These are phyloP conservation scores for Progne subis DNA, from an alignment of 2,113 vertebrate species.

Conservation along the genomic window DNA sequence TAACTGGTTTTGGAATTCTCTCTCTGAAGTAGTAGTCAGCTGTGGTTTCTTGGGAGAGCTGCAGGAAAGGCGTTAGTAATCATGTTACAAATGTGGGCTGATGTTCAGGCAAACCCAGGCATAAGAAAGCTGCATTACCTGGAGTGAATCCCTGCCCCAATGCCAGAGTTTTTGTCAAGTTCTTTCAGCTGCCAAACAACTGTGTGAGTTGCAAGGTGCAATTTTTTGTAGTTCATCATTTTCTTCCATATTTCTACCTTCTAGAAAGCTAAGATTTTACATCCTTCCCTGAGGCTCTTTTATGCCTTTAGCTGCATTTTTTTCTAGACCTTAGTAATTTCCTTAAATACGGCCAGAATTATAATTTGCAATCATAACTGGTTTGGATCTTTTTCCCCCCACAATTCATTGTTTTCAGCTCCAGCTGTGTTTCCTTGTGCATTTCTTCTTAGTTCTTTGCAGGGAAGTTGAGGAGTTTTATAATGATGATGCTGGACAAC, in stretches of 20 bases:
- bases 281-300: background rate
- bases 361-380: background rate
- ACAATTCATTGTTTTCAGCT: background rate
- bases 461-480: background rate
- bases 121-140: background rate
- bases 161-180: background rate
- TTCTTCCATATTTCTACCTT: background rate
- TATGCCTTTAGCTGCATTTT: background rate
- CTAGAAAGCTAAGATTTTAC: background rate
- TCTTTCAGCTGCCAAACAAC: background rate
- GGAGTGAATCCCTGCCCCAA: background rate
- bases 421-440: background rate
- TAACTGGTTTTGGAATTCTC: background rate
- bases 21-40: background rate
- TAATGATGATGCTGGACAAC: background rate
- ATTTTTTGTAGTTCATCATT: background rate
- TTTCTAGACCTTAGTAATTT: background rate
- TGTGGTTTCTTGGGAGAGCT: background rate
- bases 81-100: background rate
- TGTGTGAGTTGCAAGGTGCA: background rate
- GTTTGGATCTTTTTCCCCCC: background rate
- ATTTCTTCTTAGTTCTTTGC: background rate
- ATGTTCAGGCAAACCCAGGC: background rate
- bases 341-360: background rate
- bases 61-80: background rate